Evolutionary conservation across 2,888 invertebrate genomes (phyloP).

Genomic region (Augochlorella aurata): DNA sequence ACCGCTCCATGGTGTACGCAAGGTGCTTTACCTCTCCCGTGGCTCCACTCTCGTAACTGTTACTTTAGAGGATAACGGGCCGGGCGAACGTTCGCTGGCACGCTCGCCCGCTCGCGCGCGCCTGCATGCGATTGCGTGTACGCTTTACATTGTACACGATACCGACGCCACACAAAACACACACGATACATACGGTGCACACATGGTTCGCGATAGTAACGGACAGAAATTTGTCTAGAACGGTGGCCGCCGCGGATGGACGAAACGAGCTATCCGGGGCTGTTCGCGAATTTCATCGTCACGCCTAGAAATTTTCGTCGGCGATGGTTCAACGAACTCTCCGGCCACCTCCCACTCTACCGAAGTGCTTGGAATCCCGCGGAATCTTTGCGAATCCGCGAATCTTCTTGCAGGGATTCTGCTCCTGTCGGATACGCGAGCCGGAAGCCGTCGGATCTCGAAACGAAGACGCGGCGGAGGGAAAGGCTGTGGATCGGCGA

Average conservation of each 20-base stretch:
- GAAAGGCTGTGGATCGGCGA: slow-evolving; percentile 7
- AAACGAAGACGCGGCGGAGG: background rate
- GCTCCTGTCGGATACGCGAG: background rate
- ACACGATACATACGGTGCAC: too few species aligned
- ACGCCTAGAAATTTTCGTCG: background rate
- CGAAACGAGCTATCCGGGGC: background rate
- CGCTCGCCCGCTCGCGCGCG: slow-evolving; percentile 14
- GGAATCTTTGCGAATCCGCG: background rate
- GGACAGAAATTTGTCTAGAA: slow-evolving; percentile 44
- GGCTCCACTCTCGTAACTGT: slow-evolving; percentile 66
- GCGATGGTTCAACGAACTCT: slow-evolving; percentile 12
- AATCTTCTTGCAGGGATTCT: background rate
- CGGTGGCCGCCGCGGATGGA: background rate
- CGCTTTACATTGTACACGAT: background rate
- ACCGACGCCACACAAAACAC: too few species aligned
- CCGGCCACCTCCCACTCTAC: too few species aligned
- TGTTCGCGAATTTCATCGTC: slow-evolving; percentile 15
- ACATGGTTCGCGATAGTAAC: slow-evolving; percentile 43
- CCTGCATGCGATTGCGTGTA: slow-evolving; percentile 54
- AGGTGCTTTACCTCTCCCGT: slow-evolving; percentile 65
- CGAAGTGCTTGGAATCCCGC: background rate
- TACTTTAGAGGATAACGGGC: slow-evolving; percentile 70
- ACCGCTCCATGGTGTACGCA: slow-evolving; percentile 49
- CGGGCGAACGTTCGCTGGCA: slow-evolving; percentile 17
- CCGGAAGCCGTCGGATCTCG: background rate